A percentile compares a stretch with the other conserved stretches of the same genome.
These are phyloP conservation scores for Craseonycteris thonglongyai DNA, from an alignment of 2,113 vertebrate species.

Conservation along the genomic window DNA sequence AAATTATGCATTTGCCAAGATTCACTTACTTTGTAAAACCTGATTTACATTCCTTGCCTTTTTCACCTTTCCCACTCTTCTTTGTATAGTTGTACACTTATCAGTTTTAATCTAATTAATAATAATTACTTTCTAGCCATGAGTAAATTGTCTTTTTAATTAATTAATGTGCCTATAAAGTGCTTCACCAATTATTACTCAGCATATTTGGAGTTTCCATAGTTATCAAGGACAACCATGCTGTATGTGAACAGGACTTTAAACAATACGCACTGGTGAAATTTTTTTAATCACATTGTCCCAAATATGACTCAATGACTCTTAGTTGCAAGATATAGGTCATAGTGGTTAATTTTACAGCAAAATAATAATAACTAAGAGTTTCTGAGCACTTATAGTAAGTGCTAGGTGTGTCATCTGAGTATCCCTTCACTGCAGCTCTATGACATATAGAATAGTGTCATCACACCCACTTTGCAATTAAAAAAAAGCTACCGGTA, in stretches of 20 bases:
- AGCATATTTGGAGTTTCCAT: not conserved
- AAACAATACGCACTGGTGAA: not conserved
- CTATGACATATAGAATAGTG: not conserved
- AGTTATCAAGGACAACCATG: not conserved
- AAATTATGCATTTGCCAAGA: not conserved
- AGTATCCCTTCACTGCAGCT: not conserved
- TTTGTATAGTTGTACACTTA: not conserved
- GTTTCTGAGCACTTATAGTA: not conserved
- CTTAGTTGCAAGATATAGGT: not conserved
- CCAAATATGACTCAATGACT: not conserved
- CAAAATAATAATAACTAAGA: not conserved
- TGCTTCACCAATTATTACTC: not conserved
- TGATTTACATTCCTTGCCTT: not conserved
- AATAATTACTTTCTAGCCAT: not conserved
- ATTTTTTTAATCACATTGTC: not conserved
- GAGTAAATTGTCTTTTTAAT: conserved; percentile 23
- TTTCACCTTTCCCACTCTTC: not conserved
- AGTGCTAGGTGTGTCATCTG: not conserved
- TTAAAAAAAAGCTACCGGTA: not conserved
- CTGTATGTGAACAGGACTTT: not conserved
- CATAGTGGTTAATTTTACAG: not conserved
- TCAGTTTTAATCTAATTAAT: conserved; percentile 34
- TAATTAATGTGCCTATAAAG: conserved; percentile 17
- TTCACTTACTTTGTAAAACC: not conserved
- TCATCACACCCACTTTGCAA: not conserved